These are phyloP conservation scores for Colostygia pectinataria DNA, from an alignment of 2,888 invertebrate species.

Conservation along the genomic window DNA sequence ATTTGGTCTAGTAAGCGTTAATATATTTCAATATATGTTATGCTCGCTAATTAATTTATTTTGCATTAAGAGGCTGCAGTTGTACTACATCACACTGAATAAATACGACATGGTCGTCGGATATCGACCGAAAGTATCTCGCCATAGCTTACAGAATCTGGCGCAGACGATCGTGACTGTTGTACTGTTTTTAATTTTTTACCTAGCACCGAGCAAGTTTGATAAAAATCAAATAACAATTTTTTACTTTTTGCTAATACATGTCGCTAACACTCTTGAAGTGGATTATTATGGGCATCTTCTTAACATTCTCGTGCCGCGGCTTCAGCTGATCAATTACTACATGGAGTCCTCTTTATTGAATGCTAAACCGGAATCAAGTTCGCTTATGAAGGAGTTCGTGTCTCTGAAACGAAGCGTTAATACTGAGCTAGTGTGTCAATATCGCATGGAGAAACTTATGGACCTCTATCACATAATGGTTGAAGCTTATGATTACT, in stretches of 20 bases:
- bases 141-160: conserved; percentile 44
- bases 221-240: conserved; percentile 30
- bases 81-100: conserved; percentile 48
- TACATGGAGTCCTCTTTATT: conserved; percentile 51
- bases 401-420: conserved; percentile 37
- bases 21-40: conserved; percentile 35
- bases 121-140: conserved; percentile 45
- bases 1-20: neutral
- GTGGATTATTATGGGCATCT: conserved; percentile 57
- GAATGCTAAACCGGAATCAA: conserved; percentile 32
- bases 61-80: conserved; percentile 44
- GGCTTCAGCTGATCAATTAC: conserved; percentile 54
- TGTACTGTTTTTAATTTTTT: conserved; percentile 30
- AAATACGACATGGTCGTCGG: conserved; percentile 52
- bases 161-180: conserved; percentile 36
- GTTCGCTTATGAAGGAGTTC: conserved; percentile 40
- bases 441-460: conserved; percentile 50
- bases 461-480: conserved; percentile 59
- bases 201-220: conserved; percentile 23
- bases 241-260: conserved; percentile 32
- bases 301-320: conserved; percentile 49
- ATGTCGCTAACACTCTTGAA: conserved; percentile 45
- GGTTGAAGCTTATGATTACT: conserved; percentile 52
- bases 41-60: conserved; percentile 39
- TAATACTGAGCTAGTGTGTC: conserved; percentile 21